A percentile compares a stretch with the other conserved stretches of the same genome.
These are phyloP conservation scores for Carassius auratus DNA, from an alignment of 2,113 vertebrate genomes.

Conservation along the genomic window DNA sequence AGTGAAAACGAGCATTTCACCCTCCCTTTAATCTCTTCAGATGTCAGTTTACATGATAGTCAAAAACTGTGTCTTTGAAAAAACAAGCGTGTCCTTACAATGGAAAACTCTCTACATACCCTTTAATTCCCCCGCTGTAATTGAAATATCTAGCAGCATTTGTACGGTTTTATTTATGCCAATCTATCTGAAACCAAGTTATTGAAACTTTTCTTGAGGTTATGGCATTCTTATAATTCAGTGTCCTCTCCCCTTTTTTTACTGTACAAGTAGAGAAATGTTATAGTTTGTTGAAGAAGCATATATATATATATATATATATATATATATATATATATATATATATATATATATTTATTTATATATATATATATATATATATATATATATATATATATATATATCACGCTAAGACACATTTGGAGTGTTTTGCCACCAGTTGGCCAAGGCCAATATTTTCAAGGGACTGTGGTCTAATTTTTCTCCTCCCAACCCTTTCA, in stretches of 20 bases:
- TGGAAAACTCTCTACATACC: background rate
- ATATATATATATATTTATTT: too few relatives aligned
- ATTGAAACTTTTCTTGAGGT: constrained; percentile 44
- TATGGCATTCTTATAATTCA: constrained; percentile 52
- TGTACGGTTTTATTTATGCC: constrained; percentile 61
- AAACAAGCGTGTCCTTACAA: background rate
- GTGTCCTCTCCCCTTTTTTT: constrained; percentile 38
- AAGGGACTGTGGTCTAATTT: constrained; percentile 11
- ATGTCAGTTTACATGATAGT: background rate
- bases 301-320: too few relatives aligned
- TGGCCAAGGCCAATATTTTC: constrained; percentile 20
- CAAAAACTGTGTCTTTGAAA: background rate
- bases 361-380: too few relatives aligned
- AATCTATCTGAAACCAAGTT: constrained; percentile 23
- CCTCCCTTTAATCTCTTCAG: background rate
- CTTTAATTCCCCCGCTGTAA: background rate
- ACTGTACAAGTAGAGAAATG: constrained; percentile 21
- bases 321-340: too few relatives aligned
- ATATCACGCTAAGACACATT: background rate
- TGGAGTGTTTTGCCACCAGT: background rate
- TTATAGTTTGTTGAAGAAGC: background rate
- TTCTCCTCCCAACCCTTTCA: constrained; percentile 6
- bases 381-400: too few relatives aligned
- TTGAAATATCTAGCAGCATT: constrained; percentile 48
- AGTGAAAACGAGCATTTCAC: too few relatives aligned